A percentile compares a stretch with the other conserved stretches of the same genome.
These are phyloP conservation scores for Epinotia nisella DNA, from an alignment of 2,888 invertebrate genomes.

Conservation along the genomic window DNA sequence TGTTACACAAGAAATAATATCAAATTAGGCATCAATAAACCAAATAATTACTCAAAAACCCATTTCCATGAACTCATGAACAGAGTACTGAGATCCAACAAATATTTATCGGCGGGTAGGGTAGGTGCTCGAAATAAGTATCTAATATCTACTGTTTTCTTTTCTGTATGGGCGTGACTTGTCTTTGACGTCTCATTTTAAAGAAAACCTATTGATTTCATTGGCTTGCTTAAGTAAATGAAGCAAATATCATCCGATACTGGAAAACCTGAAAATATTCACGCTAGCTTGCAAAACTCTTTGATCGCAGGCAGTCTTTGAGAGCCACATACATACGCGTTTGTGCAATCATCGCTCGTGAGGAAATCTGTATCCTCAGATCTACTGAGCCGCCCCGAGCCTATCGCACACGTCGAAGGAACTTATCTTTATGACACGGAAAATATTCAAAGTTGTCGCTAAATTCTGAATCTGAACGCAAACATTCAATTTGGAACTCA, in stretches of 20 bases:
- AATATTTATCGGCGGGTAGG: too few relatives aligned
- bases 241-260: constrained; percentile 15
- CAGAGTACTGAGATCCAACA: too few relatives aligned
- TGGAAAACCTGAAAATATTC: constrained; percentile 59
- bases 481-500: constrained; percentile 33
- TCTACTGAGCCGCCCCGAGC: constrained; percentile 45
- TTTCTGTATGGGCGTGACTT: not conserved
- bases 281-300: constrained; percentile 54
- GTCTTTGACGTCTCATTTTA: not conserved
- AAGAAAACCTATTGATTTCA: not conserved
- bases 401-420: constrained; percentile 13
- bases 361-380: constrained; percentile 61
- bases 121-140: too few relatives aligned
- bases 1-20: too few relatives aligned
- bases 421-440: constrained; percentile 48
- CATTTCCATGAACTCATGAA: too few relatives aligned
- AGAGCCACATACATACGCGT: constrained; percentile 58
- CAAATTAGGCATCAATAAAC: too few relatives aligned
- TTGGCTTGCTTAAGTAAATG: constrained; percentile 9
- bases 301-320: constrained; percentile 61
- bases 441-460: constrained; percentile 56
- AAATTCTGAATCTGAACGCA: constrained; percentile 31
- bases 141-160: not conserved
- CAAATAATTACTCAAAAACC: too few relatives aligned
- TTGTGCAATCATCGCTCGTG: constrained; percentile 66